Base-by-base conservation (phyloP, 2,113 vertebrate genomes). In the Falcunculus frontatus region DNA sequence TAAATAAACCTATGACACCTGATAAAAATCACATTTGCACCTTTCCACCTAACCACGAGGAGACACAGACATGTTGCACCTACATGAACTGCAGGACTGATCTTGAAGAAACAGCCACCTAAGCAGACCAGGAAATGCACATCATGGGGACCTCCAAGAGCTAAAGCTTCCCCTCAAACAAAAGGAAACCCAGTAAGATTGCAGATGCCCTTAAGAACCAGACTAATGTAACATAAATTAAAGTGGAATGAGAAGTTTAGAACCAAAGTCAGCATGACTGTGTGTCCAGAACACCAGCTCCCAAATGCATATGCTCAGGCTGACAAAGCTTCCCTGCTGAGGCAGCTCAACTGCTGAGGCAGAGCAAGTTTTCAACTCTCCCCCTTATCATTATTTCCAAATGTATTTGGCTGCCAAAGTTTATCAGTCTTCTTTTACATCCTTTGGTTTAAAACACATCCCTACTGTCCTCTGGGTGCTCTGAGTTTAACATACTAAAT, bases 401-500 rank as follows among this genome's bases (percentile, higher is more conserved):
- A 72, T 7, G 5, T 5, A 62, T 64, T 46, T 46, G 32, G 20
- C 11, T 86, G 33, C 26, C 37, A 19, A 68, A 79, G 41, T 68
- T 85, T 44, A 60, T 57, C 8, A 6, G 69, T 33, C 15, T 6
- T 65, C 25, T 63, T 84, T 44, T 41, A 60, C 14, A 87, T 32
- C 25, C 10, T 62, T 53, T 7, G 19, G 9, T 59, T 76, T 93
- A 68, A 79, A 85, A 64, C 29, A 2, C 30, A 65, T 11, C 50
- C 30, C 27, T 89, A 3, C 46, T 3, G 1, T 46, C 21, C 84
- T n/a, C 49, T 50, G n/a, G 4, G 30, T 76, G 26, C 60, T 67
- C 46, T 0, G 0, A 59, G 44, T 56, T 85, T 32, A 69, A 11
- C 3, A 0, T 6, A 30, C 37, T 21, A 76, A 83, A 92, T 37